Percentiles rank a stretch among this genome's conserved stretches.
These are phyloP conservation scores for Agapostemon virescens DNA, from an alignment of 2,888 invertebrate genomes.

Conservation along the genomic window DNA sequence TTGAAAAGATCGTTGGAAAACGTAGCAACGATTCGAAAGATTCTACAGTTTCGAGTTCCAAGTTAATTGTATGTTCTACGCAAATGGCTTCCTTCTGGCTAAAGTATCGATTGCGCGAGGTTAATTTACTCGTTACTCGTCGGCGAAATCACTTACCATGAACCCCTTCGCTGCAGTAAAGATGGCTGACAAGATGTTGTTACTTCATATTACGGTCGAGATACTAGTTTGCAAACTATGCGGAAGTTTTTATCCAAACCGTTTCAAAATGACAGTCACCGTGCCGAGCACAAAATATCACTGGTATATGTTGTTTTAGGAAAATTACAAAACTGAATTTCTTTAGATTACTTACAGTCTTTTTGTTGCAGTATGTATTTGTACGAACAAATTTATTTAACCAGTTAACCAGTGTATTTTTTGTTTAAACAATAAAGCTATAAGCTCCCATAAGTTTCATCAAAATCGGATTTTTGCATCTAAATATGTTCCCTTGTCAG, in stretches of 20 bases:
- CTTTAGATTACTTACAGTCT: no score
- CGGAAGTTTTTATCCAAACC: background rate
- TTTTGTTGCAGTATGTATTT: no score
- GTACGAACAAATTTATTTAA: no score
- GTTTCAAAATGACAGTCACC: background rate
- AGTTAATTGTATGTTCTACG: background rate
- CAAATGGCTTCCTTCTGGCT: background rate
- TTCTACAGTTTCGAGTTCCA: background rate
- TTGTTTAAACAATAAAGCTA: no score
- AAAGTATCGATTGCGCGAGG: background rate
- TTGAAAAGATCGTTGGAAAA: background rate
- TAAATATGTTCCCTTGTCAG: no score
- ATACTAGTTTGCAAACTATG: background rate
- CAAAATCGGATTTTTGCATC: no score
- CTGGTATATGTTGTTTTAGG: no score
- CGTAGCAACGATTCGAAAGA: background rate
- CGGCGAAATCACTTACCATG: background rate
- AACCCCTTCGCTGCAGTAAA: background rate
- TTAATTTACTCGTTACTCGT: background rate
- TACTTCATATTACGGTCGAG: background rate
- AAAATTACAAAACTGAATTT: no score
- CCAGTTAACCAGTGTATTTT: no score
- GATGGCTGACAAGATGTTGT: background rate
- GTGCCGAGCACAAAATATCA: no score
- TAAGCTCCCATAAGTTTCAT: no score